Percentiles rank a stretch among this genome's conserved stretches.
Conservation (phyloP, 2,797 vertebrate species). For the Apogon talboti region DNA sequence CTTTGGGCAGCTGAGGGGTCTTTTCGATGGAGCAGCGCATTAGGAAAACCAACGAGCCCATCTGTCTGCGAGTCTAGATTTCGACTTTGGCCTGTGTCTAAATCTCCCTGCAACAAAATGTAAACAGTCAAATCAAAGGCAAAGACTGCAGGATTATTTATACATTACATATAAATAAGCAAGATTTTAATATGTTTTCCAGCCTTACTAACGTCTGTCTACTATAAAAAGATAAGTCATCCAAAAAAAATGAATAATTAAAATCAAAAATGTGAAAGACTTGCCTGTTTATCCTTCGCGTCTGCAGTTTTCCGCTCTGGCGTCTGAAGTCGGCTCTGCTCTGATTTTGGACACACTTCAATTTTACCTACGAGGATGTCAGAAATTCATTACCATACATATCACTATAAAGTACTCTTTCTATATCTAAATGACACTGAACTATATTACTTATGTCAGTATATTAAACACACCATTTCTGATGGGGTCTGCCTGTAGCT, state of each 20-base stretch:
- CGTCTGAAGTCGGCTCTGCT: conserved; percentile 92
- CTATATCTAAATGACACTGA: neutral
- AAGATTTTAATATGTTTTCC: neutral
- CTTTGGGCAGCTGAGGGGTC: conserved; percentile 90
- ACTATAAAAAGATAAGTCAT: neutral
- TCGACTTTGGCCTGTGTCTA: conserved; percentile 89
- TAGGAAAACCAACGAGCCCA: conserved; percentile 85
- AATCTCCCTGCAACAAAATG: conserved; percentile 85
- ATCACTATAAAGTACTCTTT: neutral
- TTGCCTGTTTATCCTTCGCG: conserved; percentile 91
- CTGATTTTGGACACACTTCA: conserved; percentile 89
- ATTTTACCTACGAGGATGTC: conserved; percentile 87
- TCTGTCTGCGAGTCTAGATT: conserved; percentile 89
- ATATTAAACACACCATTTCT: conserved; percentile 86
- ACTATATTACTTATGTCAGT: neutral
- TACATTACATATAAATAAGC: neutral
- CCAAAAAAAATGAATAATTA: conserved; percentile 3
- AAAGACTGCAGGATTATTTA: neutral
- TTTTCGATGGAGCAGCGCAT: conserved; percentile 91
- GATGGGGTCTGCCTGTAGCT: conserved; percentile 89
- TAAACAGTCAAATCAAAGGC: neutral
- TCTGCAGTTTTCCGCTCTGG: conserved; percentile 93
- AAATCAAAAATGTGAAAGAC: conserved; percentile 15
- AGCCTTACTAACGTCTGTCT: neutral
- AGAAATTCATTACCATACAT: conserved; percentile 3